These are phyloP conservation scores for Halcyon malimbica DNA, from an alignment of 2,113 vertebrate species.

Conservation along the genomic window DNA sequence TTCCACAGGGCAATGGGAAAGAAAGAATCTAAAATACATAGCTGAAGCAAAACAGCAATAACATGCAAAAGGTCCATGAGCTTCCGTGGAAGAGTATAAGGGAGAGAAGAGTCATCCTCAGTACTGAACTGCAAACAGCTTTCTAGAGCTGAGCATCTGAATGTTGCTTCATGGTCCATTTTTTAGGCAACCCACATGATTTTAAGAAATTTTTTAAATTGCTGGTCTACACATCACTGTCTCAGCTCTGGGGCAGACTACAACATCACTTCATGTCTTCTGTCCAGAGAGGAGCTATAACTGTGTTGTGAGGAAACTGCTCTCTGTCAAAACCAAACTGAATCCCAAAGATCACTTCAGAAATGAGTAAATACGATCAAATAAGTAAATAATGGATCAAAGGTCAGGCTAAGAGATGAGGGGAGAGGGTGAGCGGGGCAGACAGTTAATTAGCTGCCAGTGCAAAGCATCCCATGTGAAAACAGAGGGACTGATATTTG, in stretches of 20 bases:
- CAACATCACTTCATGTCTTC: neutral
- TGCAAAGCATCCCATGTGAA: neutral
- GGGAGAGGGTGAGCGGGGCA: fast-evolving
- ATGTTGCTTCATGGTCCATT: neutral
- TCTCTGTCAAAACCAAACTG: neutral
- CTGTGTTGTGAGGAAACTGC: neutral
- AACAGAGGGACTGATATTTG: neutral
- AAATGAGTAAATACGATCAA: neutral
- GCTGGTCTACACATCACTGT: neutral
- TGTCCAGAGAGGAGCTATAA: neutral
- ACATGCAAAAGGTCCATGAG: neutral
- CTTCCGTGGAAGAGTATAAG: neutral
- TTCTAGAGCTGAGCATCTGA: neutral
- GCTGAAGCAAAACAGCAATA: neutral
- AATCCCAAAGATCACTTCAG: neutral
- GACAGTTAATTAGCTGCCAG: neutral
- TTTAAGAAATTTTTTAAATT: neutral
- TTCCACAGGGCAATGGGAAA: neutral
- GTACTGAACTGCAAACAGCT: neutral
- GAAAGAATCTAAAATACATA: neutral
- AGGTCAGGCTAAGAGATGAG: neutral
- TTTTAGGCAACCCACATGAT: neutral
- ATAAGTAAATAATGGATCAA: neutral
- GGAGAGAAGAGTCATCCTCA: neutral
- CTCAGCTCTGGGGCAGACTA: neutral